Base-by-base conservation (phyloP, 2,113 vertebrate species). In the Mellivora capensis region DNA sequence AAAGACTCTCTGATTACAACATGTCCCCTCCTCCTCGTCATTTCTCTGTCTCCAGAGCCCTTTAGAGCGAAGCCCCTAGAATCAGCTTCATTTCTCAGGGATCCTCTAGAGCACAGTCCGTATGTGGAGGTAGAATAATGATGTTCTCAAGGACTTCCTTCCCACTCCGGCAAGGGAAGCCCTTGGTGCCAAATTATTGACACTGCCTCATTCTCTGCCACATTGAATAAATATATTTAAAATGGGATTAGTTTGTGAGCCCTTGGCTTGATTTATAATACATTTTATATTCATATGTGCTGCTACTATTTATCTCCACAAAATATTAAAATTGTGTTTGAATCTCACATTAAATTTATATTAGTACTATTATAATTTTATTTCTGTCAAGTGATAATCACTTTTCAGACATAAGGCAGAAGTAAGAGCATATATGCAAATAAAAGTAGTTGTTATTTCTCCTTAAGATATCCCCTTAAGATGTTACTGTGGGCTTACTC, bases 251-350 rank as follows among this genome's bases (percentile, higher is more conserved):
- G 95, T 98, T 98, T 98, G 94, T 96, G 97, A 98, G 92, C 95
- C 95, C 67, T 98, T 90, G 88, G 97, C 97, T 98, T 98, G 97
- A 98, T 98, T 98, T 98, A 98, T 95, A 98, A 97, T 91, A 89
- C 96, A 92, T 98, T 98, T 98, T 98, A 94, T 98, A 97, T 98
- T 98, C 95, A 97, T 97, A 97, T 87, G 95, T 96, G 95, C 95
- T 93, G 74, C 96, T 96, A 96, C 89, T 98, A 95, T 98, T 98
- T 98, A 97, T 98, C 95, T 98, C 93, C 93, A 91, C 87, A 98
- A 98, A 98, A 98, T 98, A 98, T 98, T 98, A 98, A 98, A 98
- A 98, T 98, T 98, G 83, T 37, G 76, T 98, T 98, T 96, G 95
- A 98, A 96, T 86, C 77, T 98, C 96, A 97, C 87, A 98, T 98